Evolutionary conservation across 2,888 invertebrate genomes (phyloP), one percentile per base, ranked within the genome.

Genomic region (Ctenicera cuprea): DNA sequence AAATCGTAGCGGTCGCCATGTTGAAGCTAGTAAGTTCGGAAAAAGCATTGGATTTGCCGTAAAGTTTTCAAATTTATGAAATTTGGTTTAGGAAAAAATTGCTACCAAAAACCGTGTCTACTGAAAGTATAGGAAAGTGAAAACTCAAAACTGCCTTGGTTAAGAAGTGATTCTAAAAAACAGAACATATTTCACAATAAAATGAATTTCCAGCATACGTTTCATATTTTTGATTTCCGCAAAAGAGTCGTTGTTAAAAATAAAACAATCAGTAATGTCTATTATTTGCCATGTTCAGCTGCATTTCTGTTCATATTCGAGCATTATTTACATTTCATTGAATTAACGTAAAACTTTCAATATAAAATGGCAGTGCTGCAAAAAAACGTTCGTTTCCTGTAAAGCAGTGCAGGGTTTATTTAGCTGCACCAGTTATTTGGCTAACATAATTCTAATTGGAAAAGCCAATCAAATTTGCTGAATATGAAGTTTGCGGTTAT

Each of bases 391-490:
- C 8, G 12, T 26, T 26, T n/a, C n/a, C n/a, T n/a, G n/a, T n/a
- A n/a, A 26, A 26, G 5, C 26, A 3, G 5, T n/a, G 54, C 54
- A 30, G 14, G 45, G 8, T 14, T 5, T 30, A 26, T 12, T 54
- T 54, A 54, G 3, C 54, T 26, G 54, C 8, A 26, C 3, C 30
- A 33, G 14, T 22, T 30, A 26, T 14, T 12, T 54, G 22, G n/a
- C 30, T 26, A 3, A 30, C 14, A 54, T 54, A 30, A 54, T 54
- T 54, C 54, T 54, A 30, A 54, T 54, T 54, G 54, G 11, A 30
- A 54, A 16, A 54, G 9, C 54, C 26, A 54, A 54, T 54, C 20
- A 22, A 30, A 54, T 54, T 14, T 22, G 30, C 30, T 30, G 30
- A 54, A 54, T 8, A 8, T 33, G 30, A 54, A 14, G 54, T 26